phyloP scores from a whole-genome alignment of 64 coral and sea anemone genomes.

The Pocillopora verrucosa region DNA sequence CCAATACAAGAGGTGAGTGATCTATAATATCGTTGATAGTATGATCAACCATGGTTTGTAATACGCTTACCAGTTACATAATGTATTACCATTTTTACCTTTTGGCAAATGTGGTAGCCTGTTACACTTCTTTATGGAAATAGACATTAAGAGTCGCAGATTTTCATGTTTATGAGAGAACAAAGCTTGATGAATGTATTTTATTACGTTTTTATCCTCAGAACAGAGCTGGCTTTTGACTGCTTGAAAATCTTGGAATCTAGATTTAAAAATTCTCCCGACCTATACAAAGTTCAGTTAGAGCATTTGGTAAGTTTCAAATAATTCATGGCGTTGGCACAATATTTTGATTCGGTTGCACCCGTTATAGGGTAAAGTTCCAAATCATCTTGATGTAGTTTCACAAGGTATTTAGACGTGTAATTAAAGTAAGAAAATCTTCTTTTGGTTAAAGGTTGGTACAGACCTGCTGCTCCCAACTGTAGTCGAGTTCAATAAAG shows the following conservation, averaged over 20 bases:
- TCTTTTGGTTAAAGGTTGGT: no score
- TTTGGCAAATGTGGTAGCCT: no score
- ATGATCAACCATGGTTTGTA: background rate
- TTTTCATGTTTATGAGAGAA: background rate
- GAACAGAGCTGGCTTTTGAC: constrained; percentile 74
- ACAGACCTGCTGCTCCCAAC: no score
- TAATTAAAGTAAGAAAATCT: no score
- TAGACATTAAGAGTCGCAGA: background rate
- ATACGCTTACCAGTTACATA: no score
- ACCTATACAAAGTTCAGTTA: constrained; percentile 86
- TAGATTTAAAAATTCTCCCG: constrained; percentile 87
- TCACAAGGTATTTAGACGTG: no score
- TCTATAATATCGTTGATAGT: background rate
- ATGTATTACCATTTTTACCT: background rate
- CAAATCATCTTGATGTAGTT: no score
- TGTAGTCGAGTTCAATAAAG: no score
- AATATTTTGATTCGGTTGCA: no score
- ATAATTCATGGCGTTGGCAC: background rate
- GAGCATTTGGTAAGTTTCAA: constrained; percentile 78
- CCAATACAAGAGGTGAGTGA: constrained; percentile 68
- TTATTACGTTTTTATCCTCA: background rate
- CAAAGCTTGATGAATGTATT: background rate
- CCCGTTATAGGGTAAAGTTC: no score
- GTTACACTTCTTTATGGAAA: background rate
- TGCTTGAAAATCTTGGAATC: constrained; percentile 73